Evolutionary conservation across 2,113 vertebrate genomes (phyloP), one percentile per base, ranked within the genome.

Genomic region (Myrmophylax atrothorax): DNA sequence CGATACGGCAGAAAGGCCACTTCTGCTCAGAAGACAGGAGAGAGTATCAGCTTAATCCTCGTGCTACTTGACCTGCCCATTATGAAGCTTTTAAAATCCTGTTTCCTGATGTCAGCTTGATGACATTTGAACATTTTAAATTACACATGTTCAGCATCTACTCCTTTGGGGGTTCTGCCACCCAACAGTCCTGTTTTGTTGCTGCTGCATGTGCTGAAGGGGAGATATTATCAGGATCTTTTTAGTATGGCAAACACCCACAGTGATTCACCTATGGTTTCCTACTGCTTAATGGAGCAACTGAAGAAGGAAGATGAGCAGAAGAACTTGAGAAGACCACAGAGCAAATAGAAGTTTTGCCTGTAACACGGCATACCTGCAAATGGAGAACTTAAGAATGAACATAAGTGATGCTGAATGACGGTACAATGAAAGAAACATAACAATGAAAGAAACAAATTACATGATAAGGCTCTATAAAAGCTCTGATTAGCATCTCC

Each of bases 281-380:
- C 10, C 11, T 67, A 33, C 20, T 69, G 53, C 23, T 68, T 87
- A 60, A 46, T 17, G 28, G 19, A 59, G n/a, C 26, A 87, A 84
- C 23, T 53, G 25, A 47, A 90, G 67, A 89, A 58, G 44, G 14
- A 67, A 46, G 1, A 0, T 28, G 50, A 73, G 25, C 52, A 26
- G 18, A 88, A 90, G 28, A 56, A 52, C 0, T 7, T 58, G 55
- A 47, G 58, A 58, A 80, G 31, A 64, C 0, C 10, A 62, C 10
- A 47, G 38, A 78, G 19, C 14, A 76, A 86, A 47, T 33, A 58
- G 80, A 83, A 59, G 8, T 12, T 13, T 66, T 67, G 53, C 14
- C 8, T 55, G 35, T 25, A 79, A 73, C 3, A n/a, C 29, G 91
- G 60, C 0, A 0, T 18, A 52, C 13, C n/a, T 35, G 17, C 47